Percentiles rank a stretch among this genome's conserved stretches.
These are phyloP conservation scores for Tachypleus tridentatus DNA, from an alignment of 1,140 invertebrate species.

Conservation along the genomic window DNA sequence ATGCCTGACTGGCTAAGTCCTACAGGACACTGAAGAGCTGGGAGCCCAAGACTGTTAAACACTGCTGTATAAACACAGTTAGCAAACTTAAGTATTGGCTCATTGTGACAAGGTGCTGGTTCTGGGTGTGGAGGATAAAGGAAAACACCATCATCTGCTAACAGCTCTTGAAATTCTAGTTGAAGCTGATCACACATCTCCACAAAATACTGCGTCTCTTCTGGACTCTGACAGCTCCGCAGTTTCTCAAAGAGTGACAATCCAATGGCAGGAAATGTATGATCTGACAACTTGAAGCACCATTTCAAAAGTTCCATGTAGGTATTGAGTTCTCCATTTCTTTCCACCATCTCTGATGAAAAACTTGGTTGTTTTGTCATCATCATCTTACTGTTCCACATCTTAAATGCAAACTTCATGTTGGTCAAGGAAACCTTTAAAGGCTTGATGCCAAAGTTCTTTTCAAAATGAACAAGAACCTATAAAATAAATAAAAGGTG, in stretches of 20 bases:
- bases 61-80: slow-evolving; percentile 63
- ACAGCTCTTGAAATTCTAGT: slow-evolving; percentile 33
- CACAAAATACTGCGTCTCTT: slow-evolving; percentile 10
- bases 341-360: slow-evolving; percentile 10
- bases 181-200: slow-evolving; percentile 33
- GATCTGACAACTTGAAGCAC: slow-evolving; percentile 54
- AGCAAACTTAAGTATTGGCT: slow-evolving; percentile 59
- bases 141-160: slow-evolving; percentile 57
- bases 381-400: slow-evolving; percentile 15
- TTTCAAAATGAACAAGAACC: slow-evolving; percentile 14
- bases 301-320: slow-evolving; percentile 38
- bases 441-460: slow-evolving; percentile 6
- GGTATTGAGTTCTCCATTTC: slow-evolving; percentile 20
- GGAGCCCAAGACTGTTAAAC: slow-evolving; percentile 19
- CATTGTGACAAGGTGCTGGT: slow-evolving; percentile 70
- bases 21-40: slow-evolving; percentile 21
- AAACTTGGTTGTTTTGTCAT: slow-evolving; percentile 10
- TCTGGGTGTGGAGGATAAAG: slow-evolving; percentile 70
- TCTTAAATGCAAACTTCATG: slow-evolving; percentile 16
- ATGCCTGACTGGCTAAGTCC: slow-evolving; percentile 16
- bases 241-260: slow-evolving; percentile 55
- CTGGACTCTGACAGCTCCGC: not conserved
- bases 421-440: slow-evolving; percentile 13
- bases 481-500: not conserved
- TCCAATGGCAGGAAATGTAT: slow-evolving; percentile 71